phyloP scores from a whole-genome alignment of 2,797 vertebrate species.

The Anabas testudineus region DNA sequence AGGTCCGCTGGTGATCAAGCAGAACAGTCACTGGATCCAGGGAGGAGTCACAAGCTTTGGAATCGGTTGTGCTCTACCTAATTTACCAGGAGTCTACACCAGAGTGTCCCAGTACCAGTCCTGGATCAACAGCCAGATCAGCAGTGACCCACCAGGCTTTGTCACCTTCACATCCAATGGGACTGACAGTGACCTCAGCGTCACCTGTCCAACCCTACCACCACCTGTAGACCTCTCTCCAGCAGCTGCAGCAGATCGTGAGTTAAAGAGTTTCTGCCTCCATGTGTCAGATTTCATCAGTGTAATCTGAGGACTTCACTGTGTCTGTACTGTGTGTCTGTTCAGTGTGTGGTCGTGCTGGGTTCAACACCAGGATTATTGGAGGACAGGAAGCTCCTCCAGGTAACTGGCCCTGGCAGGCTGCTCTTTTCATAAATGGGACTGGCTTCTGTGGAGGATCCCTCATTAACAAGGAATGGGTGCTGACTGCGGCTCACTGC shows the following conservation, averaged over 20 bases:
- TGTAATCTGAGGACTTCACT: no score
- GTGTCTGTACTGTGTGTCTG: no score
- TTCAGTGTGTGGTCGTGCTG: no score
- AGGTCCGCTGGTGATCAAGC: slow-evolving; percentile 68
- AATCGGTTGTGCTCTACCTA: not conserved
- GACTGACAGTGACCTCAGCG: slow-evolving; percentile 60
- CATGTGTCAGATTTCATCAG: no score
- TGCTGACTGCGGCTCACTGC: no score
- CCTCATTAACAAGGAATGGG: no score
- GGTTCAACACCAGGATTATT: no score
- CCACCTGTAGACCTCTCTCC: not conserved
- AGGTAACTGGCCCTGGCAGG: no score
- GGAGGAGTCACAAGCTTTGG: slow-evolving; percentile 72
- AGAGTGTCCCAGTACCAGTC: slow-evolving; percentile 63
- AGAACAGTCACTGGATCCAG: slow-evolving; percentile 55
- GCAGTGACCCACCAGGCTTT: slow-evolving; percentile 51
- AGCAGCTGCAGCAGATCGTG: not conserved
- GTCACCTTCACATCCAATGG: slow-evolving; percentile 48
- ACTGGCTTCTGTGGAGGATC: no score
- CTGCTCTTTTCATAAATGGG: no score
- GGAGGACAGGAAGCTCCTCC: no score
- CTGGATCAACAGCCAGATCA: slow-evolving; percentile 69
- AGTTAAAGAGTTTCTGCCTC: no score
- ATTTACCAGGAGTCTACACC: slow-evolving; percentile 68
- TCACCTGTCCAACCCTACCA: slow-evolving; percentile 40